Conservation (phyloP, 2,113 vertebrate genomes). For the Poicephalus gulielmi region DNA sequence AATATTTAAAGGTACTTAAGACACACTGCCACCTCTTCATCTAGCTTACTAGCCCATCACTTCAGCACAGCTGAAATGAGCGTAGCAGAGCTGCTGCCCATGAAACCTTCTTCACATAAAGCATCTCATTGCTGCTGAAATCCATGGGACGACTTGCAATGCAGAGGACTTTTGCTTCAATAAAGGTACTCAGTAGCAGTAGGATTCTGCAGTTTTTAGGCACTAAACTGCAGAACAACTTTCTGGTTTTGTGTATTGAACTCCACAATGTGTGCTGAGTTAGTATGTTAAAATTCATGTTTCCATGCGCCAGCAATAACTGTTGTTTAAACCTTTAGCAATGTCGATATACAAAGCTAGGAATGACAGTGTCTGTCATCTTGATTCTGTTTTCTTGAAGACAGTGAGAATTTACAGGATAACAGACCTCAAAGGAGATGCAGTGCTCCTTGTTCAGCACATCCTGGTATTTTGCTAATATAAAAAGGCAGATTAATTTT, state of each 20-base stretch:
- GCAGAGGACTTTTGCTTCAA: background rate
- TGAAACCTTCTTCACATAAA: background rate
- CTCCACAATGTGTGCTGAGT: background rate
- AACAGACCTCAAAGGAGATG: background rate
- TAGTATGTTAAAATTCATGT: rapidly evolving
- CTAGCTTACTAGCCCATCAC: background rate
- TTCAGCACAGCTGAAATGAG: background rate
- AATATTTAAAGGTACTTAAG: background rate
- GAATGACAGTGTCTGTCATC: background rate
- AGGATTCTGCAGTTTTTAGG: background rate
- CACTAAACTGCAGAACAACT: background rate
- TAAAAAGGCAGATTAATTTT: background rate
- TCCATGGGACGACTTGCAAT: background rate
- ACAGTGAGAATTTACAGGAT: background rate
- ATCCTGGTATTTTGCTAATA: background rate
- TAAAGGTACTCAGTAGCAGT: background rate
- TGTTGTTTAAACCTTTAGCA: background rate
- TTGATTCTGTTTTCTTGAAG: background rate
- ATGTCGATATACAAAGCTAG: background rate
- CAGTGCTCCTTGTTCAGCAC: background rate
- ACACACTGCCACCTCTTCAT: background rate
- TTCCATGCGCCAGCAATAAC: background rate
- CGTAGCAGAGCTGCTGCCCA: background rate
- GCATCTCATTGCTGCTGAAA: background rate
- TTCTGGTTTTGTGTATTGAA: background rate